phyloP scores from a whole-genome alignment of 2,797 vertebrate genomes.

The Hoplostethus mediterraneus region DNA sequence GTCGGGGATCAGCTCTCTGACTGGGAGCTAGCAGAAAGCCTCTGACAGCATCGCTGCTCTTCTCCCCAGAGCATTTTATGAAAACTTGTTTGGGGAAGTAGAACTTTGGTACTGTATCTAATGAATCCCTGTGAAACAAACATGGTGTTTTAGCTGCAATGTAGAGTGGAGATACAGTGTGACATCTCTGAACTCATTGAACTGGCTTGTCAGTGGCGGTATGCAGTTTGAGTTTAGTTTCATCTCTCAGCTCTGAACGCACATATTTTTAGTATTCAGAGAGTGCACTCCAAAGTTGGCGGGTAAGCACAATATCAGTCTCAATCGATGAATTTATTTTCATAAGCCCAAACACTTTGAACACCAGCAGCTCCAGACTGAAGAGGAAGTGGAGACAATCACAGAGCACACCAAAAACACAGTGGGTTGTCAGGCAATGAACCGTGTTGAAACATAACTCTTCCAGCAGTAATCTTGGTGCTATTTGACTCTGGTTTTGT shows the following conservation, averaged over 20 bases:
- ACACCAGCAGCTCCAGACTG: constrained; percentile 49
- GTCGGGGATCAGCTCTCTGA: constrained; percentile 74
- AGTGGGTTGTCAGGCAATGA: constrained; percentile 53
- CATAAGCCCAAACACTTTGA: constrained; percentile 70
- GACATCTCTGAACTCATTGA: constrained; percentile 46
- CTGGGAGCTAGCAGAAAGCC: constrained; percentile 64
- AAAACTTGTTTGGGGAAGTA: constrained; percentile 70
- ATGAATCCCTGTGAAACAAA: constrained; percentile 74
- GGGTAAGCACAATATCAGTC: constrained; percentile 71
- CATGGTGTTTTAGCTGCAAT: constrained; percentile 37
- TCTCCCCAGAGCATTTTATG: constrained; percentile 62
- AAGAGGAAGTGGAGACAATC: constrained; percentile 67
- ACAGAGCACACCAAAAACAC: constrained; percentile 46
- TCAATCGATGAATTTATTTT: constrained; percentile 72
- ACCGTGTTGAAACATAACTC: constrained; percentile 54
- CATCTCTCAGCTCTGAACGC: constrained; percentile 51
- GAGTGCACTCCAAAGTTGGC: constrained; percentile 52
- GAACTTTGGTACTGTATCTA: constrained; percentile 70
- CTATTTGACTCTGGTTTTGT: constrained; percentile 50
- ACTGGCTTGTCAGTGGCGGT: constrained; percentile 23
- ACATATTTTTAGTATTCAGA: constrained; percentile 58
- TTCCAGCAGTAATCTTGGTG: constrained; percentile 40
- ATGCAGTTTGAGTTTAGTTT: constrained; percentile 37
- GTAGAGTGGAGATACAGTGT: constrained; percentile 18
- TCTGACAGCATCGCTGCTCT: constrained; percentile 66